Evolutionary conservation across 2,888 invertebrate genomes (phyloP), one percentile per base, ranked within the genome.

Genomic region (Reticulitermes lucifugus): DNA sequence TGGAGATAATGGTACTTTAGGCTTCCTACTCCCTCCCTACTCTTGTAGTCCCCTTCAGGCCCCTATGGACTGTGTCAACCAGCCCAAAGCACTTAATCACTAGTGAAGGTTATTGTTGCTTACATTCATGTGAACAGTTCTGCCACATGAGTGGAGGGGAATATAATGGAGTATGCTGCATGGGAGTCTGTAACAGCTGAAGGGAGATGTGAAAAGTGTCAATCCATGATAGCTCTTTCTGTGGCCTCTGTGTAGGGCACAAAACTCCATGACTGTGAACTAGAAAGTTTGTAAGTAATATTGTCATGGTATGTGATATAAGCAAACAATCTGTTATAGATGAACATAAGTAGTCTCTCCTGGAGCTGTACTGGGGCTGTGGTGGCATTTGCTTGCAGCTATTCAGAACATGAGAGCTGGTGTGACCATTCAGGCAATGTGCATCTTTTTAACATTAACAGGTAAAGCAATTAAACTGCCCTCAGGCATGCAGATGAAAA

Each of bases 351-450:
- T 55, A 84, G 87, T 21, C 55, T 88, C 41, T 87, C 88, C 12
- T 89, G 89, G 89, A 89, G 88, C 86, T 88, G 88, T 77, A 88
- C 88, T 25, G 89, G 89, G 18, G 87, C 87, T 85, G 88, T 88
- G 1, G 59, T 89, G 9, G 88, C 88, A 65, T 84, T 88, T 29
- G 88, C 88, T 12, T 87, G 87, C 79, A 85, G 87, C 73, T 84
- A 84, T 70, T 77, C 80, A 41, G 79, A 87, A 46, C 89, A 89
- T 85, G 86, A 87, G 0, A 86, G 86, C 60, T 89, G 88, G 88
- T 89, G 89, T 85, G 85, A 86, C 25, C 89, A 89, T 79, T 83
- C 86, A 12, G 87, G 88, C 84, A 85, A 79, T 70, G 87, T 89
- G 12, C 84, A 87, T 65, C 87, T 89, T 59, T 89, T 88, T 83